Evolutionary conservation across 2,113 vertebrate species (phyloP), one percentile per base, ranked within the genome.

Genomic region (Chaetops frenatus): DNA sequence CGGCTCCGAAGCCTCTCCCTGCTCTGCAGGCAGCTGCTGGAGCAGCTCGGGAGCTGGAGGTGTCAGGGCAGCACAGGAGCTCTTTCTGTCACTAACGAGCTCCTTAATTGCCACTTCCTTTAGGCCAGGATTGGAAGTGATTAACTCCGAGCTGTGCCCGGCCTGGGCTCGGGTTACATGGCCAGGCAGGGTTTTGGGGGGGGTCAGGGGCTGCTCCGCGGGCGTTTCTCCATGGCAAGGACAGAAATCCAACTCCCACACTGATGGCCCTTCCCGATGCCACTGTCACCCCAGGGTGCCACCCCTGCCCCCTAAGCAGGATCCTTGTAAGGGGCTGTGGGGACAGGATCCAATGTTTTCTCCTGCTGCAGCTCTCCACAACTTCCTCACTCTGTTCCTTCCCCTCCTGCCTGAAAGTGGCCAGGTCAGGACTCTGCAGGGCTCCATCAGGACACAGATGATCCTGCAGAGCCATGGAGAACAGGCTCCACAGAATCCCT

Each of bases 1-100:
- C 0, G 0, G 0, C 8, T 2, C 60, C n/a, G 4, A 16, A 44
- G 40, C 25, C n/a, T 73, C 20, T 44, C 51, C 81, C 4, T 1
- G 20, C 42, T 88, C 56, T 9, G 21, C 36, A 11, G 72, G 67
- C 82, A 54, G 81, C 54, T 44, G 73, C 66, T 42, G 47, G 31
- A 86, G 60, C 69, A 38, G 54, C 9, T 56, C 20, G 28, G 71
- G 78, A 51, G 74, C 67, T 6, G 44, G 35, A 72, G 79, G 84
- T 67, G 87, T 51, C 51, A 8, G 57, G 40, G 67, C 81, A 73
- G 51, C 60, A 82, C 92, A 74, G 90, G 40, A 88, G 90, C 85
- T 77, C 93, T 81, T 93, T 81, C 42, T 87, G 40, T 33, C 88
- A n/a, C 53, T 70, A 64, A 70, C 4, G 11, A 92, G 78, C 78